Conservation (phyloP, 64 coral and sea anemone genomes). For the Actinia equina region DNA sequence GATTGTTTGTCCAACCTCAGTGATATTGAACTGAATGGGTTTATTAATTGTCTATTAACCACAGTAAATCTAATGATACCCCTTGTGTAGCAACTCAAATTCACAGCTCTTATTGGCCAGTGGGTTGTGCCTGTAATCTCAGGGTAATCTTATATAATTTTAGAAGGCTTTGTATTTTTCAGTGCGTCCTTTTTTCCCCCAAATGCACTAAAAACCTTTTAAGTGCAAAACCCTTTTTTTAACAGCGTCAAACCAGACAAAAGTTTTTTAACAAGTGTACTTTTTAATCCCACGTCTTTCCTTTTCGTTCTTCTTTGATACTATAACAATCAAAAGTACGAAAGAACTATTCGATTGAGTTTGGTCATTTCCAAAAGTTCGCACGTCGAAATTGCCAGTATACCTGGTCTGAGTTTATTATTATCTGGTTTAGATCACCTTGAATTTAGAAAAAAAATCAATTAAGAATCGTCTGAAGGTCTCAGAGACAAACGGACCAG, state of each 20-base stretch:
- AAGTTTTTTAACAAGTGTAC: too few relatives aligned
- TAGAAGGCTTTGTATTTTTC: neutral
- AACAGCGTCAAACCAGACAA: too few relatives aligned
- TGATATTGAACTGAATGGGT: constrained; percentile 9
- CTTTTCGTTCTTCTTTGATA: neutral
- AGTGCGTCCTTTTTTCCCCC: too few relatives aligned
- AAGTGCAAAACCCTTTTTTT: too few relatives aligned
- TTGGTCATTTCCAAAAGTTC: neutral
- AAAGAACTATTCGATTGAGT: neutral
- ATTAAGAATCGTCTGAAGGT: neutral
- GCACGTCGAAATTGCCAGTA: neutral
- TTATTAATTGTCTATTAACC: constrained; percentile 24
- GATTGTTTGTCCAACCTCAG: constrained; percentile 6
- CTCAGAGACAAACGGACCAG: neutral
- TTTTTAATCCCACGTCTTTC: neutral
- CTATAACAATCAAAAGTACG: neutral
- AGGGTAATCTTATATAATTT: neutral
- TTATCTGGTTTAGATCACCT: constrained; percentile 5
- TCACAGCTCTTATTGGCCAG: neutral
- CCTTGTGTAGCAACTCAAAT: neutral
- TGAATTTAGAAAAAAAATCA: neutral
- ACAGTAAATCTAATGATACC: constrained; percentile 20
- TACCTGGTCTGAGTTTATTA: neutral
- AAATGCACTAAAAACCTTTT: neutral
- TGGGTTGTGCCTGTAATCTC: neutral